Percentiles rank a stretch among this genome's conserved stretches.
These are phyloP conservation scores for Ifrita kowaldi DNA, from an alignment of 2,113 vertebrate genomes.

Conservation along the genomic window DNA sequence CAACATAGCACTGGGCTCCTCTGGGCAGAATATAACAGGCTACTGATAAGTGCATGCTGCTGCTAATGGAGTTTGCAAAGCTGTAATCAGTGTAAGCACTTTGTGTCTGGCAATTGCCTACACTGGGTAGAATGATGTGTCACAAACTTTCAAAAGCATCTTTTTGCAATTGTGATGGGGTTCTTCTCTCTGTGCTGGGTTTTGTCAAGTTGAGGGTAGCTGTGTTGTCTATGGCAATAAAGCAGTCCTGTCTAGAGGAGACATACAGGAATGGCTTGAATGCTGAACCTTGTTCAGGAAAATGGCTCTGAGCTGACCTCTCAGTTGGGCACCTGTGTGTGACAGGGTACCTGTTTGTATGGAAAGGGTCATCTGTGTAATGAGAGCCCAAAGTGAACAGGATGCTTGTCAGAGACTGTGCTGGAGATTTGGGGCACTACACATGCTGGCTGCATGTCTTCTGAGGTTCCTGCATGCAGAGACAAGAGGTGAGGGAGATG, in stretches of 20 bases:
- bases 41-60: not conserved
- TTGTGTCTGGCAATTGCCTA: not conserved
- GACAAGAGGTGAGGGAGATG: not conserved
- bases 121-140: not conserved
- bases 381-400: not conserved
- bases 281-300: not conserved
- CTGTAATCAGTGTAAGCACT: not conserved
- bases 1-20: not conserved
- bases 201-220: not conserved
- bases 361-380: not conserved
- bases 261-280: not conserved
- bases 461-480: not conserved
- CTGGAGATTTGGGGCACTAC: not conserved
- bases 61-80: not conserved
- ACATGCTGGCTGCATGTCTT: fast-evolving
- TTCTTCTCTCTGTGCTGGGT: not conserved
- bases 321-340: not conserved
- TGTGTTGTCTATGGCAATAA: not conserved
- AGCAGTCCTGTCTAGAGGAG: not conserved
- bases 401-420: not conserved
- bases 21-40: not conserved
- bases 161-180: not conserved
- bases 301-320: not conserved
- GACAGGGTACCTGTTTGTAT: not conserved
- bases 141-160: not conserved